phyloP scores from a whole-genome alignment of 1,140 invertebrate genomes.

The Planococcus citri region DNA sequence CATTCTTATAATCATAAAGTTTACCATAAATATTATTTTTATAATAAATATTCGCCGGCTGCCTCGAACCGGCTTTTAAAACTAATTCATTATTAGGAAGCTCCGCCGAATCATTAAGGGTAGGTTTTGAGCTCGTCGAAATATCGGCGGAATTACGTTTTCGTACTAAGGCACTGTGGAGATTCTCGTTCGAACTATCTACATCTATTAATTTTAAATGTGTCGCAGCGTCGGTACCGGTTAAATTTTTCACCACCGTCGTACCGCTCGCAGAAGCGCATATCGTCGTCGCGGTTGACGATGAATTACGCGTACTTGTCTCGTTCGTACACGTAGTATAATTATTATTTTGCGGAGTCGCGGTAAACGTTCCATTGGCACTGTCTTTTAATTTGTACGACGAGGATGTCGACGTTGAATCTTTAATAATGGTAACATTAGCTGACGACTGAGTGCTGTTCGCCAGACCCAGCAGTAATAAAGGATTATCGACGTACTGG shows the following conservation, averaged over 20 bases:
- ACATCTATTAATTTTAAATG: constrained; percentile 10
- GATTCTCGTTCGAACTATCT: background rate
- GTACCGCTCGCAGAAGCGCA: no score
- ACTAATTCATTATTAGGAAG: background rate
- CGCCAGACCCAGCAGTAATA: background rate
- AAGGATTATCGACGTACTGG: constrained; percentile 26
- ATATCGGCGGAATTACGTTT: constrained; percentile 15
- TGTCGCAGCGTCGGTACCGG: no score
- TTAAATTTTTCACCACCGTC: background rate
- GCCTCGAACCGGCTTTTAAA: background rate
- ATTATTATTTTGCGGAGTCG: background rate
- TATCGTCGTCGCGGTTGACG: no score
- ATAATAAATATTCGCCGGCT: background rate
- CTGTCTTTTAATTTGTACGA: background rate
- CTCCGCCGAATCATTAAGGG: background rate
- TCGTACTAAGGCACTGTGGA: constrained; percentile 14
- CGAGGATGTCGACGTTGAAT: background rate
- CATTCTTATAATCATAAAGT: background rate
- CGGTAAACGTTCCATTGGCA: constrained; percentile 2
- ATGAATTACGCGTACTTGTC: background rate
- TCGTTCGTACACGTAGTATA: background rate
- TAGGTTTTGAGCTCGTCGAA: background rate
- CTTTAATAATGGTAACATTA: background rate
- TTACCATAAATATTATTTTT: constrained; percentile 7
- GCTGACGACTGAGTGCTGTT: background rate